Conservation (phyloP, 2,888 invertebrate species). For the Tenthredo mesomela region DNA sequence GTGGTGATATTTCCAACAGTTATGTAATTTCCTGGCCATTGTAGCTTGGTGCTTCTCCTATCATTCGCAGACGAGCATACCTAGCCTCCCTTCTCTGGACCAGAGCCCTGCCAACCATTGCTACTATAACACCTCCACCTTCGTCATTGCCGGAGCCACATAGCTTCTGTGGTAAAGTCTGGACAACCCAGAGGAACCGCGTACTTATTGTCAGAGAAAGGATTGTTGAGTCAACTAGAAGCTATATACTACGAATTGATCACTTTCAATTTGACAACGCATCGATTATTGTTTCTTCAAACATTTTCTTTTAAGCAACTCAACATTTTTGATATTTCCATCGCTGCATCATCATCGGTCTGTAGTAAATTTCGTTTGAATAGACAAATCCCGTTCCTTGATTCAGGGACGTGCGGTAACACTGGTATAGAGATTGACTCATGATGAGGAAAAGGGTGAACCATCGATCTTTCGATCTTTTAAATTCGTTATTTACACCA, state of each 20-base stretch:
- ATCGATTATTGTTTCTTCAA: neutral
- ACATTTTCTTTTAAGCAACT: neutral
- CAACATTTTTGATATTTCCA: neutral
- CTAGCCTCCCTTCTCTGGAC: constrained; percentile 53
- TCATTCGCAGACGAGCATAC: constrained; percentile 72
- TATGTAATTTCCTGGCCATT: constrained; percentile 78
- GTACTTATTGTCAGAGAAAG: neutral
- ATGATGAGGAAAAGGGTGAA: neutral
- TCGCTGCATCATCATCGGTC: neutral
- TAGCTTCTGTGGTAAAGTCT: neutral
- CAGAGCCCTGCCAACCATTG: constrained; percentile 44
- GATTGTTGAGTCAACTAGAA: neutral
- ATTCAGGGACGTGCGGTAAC: too few relatives aligned
- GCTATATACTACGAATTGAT: neutral
- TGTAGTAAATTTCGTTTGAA: neutral
- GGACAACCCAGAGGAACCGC: constrained; percentile 6
- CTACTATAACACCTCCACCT: constrained; percentile 39
- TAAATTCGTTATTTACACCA: neutral
- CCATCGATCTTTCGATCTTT: neutral
- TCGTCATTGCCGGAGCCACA: constrained; percentile 49
- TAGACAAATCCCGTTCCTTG: neutral
- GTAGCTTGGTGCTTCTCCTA: constrained; percentile 73
- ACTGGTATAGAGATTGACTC: neutral
- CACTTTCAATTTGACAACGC: neutral
- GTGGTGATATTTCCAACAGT: constrained; percentile 78